These are phyloP conservation scores for Chorisops tibialis DNA, from an alignment of 2,888 invertebrate species.

Conservation along the genomic window DNA sequence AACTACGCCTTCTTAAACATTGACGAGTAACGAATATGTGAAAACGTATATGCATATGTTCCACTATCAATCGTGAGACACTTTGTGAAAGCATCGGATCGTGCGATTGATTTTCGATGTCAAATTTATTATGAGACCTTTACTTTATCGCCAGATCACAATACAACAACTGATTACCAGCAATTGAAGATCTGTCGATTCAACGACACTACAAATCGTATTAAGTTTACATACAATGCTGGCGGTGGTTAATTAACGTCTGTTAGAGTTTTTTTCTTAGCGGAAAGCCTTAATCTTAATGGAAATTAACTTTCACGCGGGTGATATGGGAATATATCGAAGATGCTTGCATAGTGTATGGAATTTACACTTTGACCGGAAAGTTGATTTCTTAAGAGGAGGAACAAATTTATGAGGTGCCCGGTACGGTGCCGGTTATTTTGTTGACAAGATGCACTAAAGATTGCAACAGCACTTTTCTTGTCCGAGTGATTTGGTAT, in stretches of 20 bases:
- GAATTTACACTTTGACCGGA: slow-evolving; percentile 25
- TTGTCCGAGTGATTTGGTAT: slow-evolving; percentile 4
- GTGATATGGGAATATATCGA: too few species aligned
- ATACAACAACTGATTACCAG: neutral
- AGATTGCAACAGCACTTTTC: slow-evolving; percentile 9
- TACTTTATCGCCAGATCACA: neutral
- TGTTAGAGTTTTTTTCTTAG: too few species aligned
- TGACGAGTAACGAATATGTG: too few species aligned
- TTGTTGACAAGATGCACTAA: slow-evolving; percentile 15
- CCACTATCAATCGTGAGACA: too few species aligned
- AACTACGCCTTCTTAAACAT: too few species aligned
- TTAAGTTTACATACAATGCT: neutral
- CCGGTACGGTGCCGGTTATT: slow-evolving; percentile 4
- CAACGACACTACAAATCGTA: neutral
- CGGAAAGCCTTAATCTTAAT: too few species aligned
- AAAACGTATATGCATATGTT: too few species aligned
- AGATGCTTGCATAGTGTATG: neutral
- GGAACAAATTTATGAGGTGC: slow-evolving; percentile 19
- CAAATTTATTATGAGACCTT: slow-evolving; percentile 8
- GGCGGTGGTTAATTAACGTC: too few species aligned
- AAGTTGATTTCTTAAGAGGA: slow-evolving; percentile 20
- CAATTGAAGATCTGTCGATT: neutral
- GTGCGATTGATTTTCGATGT: slow-evolving; percentile 3
- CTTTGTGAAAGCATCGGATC: too few species aligned
- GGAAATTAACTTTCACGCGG: slow-evolving; percentile 11